Base-by-base conservation (phyloP, 2,113 vertebrate species). In the Podiceps cristatus region DNA sequence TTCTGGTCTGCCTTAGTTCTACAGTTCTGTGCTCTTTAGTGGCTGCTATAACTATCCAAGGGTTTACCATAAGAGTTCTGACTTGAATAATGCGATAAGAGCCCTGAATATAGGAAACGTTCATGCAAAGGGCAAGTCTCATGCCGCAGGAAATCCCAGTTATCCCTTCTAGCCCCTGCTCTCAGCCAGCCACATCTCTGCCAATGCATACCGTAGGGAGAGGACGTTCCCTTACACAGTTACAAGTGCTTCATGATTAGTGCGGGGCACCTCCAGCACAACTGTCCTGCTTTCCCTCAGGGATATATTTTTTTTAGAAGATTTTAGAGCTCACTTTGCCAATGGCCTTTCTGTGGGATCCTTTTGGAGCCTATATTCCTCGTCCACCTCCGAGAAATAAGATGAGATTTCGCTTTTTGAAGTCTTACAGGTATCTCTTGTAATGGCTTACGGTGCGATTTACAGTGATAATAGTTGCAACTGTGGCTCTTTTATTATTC, bases 401-500 rank as follows among this genome's bases (percentile, higher is more conserved):
- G 95, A 98, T 98, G 93, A 98, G 98, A 95, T 97, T 98, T 64
- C 98, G 96, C 52, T 98, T 99, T 95, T 97, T 98, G 78, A 99
- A 99, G 94, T 99, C 99, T 49, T 99, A 98, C 98, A 99, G 99
- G 99, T 99, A 99, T 75, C 60, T 73, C 27, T 90, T 71, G 71
- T 96, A n/a, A 37, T 90, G 91, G 35, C 25, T 77, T 67, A 29
- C 0, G 0, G 35, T 84, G 33, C 56, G 74, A 69, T 81, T 74
- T 40, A 64, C 19, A 29, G 56, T 89, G 31, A 42, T 86, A 84
- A 24, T 67, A 75, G 27, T 24, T 84, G 29, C 64, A 79, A 29
- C 40, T 82, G 49, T 69, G 55, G 10, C 12, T 92, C 3, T 80
- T 49, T 62, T 58, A 19, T 94, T 90, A 5, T 94, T 72, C 29